phyloP scores from a whole-genome alignment of 2,797 vertebrate genomes.

The Coreius guichenoti region DNA sequence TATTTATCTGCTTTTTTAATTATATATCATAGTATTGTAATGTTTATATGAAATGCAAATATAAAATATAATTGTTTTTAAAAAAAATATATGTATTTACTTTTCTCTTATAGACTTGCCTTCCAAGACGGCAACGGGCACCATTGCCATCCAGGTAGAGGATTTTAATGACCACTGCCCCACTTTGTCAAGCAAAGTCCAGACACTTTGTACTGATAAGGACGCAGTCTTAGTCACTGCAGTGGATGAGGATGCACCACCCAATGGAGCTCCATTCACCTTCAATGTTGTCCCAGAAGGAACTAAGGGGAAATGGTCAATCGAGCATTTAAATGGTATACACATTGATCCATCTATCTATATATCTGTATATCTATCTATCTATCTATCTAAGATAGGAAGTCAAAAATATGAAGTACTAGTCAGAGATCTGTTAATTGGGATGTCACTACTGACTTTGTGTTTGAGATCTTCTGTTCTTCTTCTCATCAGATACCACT shows the following conservation, averaged over 20 bases:
- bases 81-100: background rate
- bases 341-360: too few relatives aligned
- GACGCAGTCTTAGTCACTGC: slow-evolving; percentile 80
- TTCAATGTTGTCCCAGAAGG: slow-evolving; percentile 79
- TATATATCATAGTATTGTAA: background rate
- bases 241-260: slow-evolving; percentile 79
- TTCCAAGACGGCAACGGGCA: slow-evolving; percentile 82
- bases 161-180: slow-evolving; percentile 92
- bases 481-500: slow-evolving; percentile 68
- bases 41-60: background rate
- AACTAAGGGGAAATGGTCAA: slow-evolving; percentile 79
- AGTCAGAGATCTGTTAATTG: background rate
- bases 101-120: slow-evolving; percentile 58
- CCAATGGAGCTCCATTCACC: slow-evolving; percentile 83
- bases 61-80: background rate
- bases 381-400: background rate
- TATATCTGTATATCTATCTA: background rate
- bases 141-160: slow-evolving; percentile 75
- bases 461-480: slow-evolving; percentile 2
- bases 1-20: background rate
- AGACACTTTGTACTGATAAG: slow-evolving; percentile 74
- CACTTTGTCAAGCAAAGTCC: slow-evolving; percentile 67
- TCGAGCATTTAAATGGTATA: slow-evolving; percentile 80
- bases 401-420: background rate
- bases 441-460: background rate